Conservation (phyloP, 1,140 invertebrate genomes). For the Heliconius himera region DNA sequence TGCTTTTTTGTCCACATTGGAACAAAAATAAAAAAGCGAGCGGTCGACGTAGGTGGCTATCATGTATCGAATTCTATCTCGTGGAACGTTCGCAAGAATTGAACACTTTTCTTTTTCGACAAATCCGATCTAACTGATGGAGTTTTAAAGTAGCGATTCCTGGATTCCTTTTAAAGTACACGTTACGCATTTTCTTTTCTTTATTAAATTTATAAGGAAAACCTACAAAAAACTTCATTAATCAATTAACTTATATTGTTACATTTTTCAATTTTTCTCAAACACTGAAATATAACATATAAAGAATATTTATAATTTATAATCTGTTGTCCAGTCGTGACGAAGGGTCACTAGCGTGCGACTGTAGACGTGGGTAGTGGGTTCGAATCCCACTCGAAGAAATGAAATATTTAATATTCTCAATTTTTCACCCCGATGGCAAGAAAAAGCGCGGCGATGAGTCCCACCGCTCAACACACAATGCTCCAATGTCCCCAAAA, state of each 20-base stretch:
- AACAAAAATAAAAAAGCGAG: conserved; percentile 62
- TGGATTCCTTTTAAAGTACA: conserved; percentile 16
- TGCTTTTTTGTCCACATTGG: conserved; percentile 69
- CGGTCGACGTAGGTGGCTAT: conserved; percentile 63
- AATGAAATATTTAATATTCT: neutral
- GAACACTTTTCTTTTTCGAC: conserved; percentile 51
- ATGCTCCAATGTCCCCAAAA: too few relatives aligned
- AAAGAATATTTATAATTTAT: too few relatives aligned
- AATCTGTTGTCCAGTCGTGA: too few relatives aligned
- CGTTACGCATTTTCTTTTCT: neutral
- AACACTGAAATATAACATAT: too few relatives aligned
- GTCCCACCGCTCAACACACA: too few relatives aligned
- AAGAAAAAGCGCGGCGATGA: too few relatives aligned
- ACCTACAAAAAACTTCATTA: neutral
- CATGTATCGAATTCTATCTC: conserved; percentile 57
- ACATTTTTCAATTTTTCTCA: too few relatives aligned
- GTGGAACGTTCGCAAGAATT: conserved; percentile 59
- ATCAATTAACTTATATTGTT: too few relatives aligned
- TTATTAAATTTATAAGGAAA: neutral
- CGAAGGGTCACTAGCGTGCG: too few relatives aligned
- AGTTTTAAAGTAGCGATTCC: conserved; percentile 36
- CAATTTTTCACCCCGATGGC: too few relatives aligned
- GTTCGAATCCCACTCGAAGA: neutral
- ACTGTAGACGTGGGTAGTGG: neutral
- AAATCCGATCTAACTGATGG: conserved; percentile 52